phyloP scores from a whole-genome alignment of 2,113 vertebrate species.

The Limanda limanda region DNA sequence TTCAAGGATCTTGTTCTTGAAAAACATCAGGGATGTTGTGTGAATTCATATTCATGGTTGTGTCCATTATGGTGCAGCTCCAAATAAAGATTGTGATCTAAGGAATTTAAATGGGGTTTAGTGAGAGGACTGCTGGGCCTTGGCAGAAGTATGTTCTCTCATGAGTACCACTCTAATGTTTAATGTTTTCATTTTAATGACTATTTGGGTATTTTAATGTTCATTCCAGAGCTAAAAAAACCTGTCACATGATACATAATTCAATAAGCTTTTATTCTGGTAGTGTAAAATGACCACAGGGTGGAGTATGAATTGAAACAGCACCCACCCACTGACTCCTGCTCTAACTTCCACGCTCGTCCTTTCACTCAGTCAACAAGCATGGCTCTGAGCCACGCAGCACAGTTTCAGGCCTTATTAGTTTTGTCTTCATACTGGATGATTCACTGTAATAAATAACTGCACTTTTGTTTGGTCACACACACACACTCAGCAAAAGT shows the following conservation, averaged over 20 bases:
- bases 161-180: no score
- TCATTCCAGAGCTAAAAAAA: background rate
- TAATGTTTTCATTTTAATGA: background rate
- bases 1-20: background rate
- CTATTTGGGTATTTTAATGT: background rate
- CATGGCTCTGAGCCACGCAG: slow-evolving; percentile 41
- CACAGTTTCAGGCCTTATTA: slow-evolving; percentile 53
- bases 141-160: no score
- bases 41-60: background rate
- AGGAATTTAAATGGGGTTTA: background rate
- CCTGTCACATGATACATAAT: background rate
- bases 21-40: background rate
- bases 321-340: background rate
- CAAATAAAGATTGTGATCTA: background rate
- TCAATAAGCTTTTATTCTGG: background rate
- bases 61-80: background rate
- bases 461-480: background rate
- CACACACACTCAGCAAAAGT: no score
- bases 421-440: slow-evolving; percentile 24
- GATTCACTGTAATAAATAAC: slow-evolving; percentile 18
- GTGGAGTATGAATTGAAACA: slow-evolving; percentile 48
- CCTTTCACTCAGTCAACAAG: slow-evolving; percentile 42
- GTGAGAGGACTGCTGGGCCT: no score
- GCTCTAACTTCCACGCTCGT: slow-evolving; percentile 19
- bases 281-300: slow-evolving; percentile 45